A percentile compares a stretch with the other conserved stretches of the same genome.
Evolutionary conservation across 2,113 vertebrate genomes (phyloP).

Genomic region (Myocastor coypus): DNA sequence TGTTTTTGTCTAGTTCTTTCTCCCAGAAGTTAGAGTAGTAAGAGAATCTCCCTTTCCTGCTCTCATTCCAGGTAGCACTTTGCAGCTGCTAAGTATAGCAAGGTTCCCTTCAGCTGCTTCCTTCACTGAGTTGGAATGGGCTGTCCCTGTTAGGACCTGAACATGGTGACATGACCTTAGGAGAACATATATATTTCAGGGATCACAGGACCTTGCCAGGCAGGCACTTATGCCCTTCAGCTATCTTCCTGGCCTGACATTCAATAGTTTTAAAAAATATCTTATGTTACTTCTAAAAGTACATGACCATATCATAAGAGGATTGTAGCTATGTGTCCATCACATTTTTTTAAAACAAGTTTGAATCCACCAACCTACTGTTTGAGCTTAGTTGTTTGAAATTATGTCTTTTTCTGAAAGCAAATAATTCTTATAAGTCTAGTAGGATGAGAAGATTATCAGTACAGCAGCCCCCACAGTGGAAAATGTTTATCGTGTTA

Average conservation of each 20-base stretch:
- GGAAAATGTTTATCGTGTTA: not conserved
- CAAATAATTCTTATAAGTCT: not conserved
- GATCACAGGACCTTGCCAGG: too few species aligned
- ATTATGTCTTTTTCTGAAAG: not conserved
- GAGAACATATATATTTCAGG: not conserved
- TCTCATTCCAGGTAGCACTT: not conserved
- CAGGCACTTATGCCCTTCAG: too few species aligned
- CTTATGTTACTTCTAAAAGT: constrained; percentile 38
- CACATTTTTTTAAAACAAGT: not conserved
- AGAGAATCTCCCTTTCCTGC: not conserved
- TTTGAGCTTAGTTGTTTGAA: not conserved
- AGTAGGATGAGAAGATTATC: not conserved
- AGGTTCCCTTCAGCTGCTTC: not conserved
- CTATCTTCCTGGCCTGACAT: not conserved
- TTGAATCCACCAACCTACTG: constrained; percentile 6
- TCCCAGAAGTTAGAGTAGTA: not conserved
- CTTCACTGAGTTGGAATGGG: not conserved
- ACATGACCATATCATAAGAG: not conserved
- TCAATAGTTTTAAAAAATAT: not conserved
- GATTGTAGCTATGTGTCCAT: not conserved
- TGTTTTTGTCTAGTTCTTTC: not conserved
- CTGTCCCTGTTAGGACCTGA: not conserved
- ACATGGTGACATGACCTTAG: not conserved
- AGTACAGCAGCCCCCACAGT: not conserved
- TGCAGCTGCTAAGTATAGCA: not conserved